phyloP scores from a whole-genome alignment of 2,113 vertebrate genomes.

The Istiophorus platypterus region DNA sequence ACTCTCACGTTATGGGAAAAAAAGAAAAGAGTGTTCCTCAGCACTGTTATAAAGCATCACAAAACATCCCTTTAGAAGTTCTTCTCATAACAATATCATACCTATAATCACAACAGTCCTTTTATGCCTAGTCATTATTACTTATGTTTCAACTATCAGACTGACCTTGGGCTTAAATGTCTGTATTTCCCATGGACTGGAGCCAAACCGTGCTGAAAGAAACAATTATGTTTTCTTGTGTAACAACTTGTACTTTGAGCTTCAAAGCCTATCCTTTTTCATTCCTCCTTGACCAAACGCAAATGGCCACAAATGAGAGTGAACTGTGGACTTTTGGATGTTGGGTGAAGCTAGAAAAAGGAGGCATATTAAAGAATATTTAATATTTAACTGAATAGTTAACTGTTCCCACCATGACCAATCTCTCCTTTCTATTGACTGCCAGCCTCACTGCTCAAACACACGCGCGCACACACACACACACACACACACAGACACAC shows the following conservation, averaged over 20 bases:
- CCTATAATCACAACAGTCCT: conserved; percentile 6
- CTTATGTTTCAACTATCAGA: conserved; percentile 24
- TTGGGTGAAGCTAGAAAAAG: conserved; percentile 11
- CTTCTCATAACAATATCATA: background rate
- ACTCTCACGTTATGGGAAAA: conserved; percentile 4
- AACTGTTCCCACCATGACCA: background rate
- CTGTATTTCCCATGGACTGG: conserved; percentile 9
- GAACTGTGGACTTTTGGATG: background rate
- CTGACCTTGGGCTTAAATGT: conserved; percentile 46
- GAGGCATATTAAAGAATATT: background rate
- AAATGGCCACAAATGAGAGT: conserved; percentile 2
- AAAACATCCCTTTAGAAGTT: background rate
- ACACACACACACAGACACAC: conserved; percentile 8
- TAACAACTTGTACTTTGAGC: background rate
- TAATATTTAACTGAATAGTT: no score
- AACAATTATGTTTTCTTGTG: conserved; percentile 13
- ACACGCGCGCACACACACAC: no score
- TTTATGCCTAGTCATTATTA: conserved; percentile 19
- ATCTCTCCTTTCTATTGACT: background rate
- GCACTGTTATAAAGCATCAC: background rate
- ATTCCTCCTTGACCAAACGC: conserved; percentile 1
- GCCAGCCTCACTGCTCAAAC: background rate
- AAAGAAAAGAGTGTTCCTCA: no score
- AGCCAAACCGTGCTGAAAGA: conserved; percentile 22
- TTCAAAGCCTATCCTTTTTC: background rate